Percentiles rank a stretch among this genome's conserved stretches.
These are phyloP conservation scores for Euura saliciscinereae DNA, from an alignment of 1,140 invertebrate species.

Conservation along the genomic window DNA sequence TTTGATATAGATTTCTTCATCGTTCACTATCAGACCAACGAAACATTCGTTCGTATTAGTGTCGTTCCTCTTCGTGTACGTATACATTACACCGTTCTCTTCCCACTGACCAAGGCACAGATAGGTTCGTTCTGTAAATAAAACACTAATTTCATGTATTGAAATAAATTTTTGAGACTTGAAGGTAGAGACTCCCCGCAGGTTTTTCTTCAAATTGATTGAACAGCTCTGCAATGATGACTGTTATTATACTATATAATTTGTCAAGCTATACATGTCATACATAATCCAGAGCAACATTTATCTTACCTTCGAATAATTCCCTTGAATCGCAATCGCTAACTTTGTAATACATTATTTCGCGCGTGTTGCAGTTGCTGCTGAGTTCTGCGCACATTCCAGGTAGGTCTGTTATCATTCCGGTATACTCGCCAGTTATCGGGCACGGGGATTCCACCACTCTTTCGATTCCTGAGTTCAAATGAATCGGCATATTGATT, in stretches of 20 bases:
- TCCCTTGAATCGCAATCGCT: conserved; percentile 67
- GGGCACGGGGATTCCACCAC: conserved; percentile 67
- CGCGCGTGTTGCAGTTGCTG: conserved; percentile 72
- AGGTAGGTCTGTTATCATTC: conserved; percentile 69
- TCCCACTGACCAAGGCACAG: conserved; percentile 75
- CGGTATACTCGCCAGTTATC: conserved; percentile 72
- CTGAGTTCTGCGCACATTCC: conserved; percentile 74
- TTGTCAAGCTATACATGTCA: too few species aligned
- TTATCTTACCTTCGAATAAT: conserved; percentile 68
- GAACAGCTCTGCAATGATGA: too few species aligned
- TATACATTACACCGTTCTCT: conserved; percentile 71
- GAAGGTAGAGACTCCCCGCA: not conserved
- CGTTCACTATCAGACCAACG: conserved; percentile 69
- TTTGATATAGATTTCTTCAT: conserved; percentile 70
- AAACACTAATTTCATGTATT: conserved; percentile 17
- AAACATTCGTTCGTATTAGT: conserved; percentile 74
- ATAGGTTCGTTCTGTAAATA: conserved; percentile 69
- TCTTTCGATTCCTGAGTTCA: conserved; percentile 58
- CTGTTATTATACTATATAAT: too few species aligned
- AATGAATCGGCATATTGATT: not conserved
- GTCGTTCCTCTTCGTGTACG: conserved; percentile 73
- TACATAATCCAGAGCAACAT: not conserved
- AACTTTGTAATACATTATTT: conserved; percentile 77
- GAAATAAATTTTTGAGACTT: not conserved
- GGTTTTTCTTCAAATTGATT: too few species aligned